These are phyloP conservation scores for Tachyglossus aculeatus DNA, from an alignment of 2,797 vertebrate species.

Conservation along the genomic window DNA sequence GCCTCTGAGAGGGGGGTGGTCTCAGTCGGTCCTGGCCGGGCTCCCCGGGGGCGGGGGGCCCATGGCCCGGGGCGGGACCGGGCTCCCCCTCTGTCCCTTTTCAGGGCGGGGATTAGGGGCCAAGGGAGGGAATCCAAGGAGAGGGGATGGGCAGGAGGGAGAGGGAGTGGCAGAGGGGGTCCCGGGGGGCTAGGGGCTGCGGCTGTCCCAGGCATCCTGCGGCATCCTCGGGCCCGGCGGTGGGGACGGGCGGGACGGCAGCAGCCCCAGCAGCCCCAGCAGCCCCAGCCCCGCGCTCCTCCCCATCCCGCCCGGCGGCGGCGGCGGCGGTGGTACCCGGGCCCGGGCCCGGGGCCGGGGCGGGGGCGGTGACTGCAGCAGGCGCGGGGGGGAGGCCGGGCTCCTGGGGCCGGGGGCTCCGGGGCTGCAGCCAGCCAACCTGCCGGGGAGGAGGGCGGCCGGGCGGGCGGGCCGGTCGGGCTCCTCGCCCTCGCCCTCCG, in stretches of 20 bases:
- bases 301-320: too few relatives aligned
- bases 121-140: too few relatives aligned
- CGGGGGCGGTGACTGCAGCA: background rate
- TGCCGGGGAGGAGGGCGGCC: background rate
- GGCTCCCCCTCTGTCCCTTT: too few relatives aligned
- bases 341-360: background rate
- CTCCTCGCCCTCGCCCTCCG: too few relatives aligned
- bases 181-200: conserved; percentile 78
- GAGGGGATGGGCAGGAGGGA: background rate
- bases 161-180: background rate
- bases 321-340: background rate
- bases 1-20: conserved; percentile 3
- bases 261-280: conserved; percentile 35
- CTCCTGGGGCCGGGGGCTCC: background rate
- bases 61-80: too few relatives aligned
- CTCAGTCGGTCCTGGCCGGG: too few relatives aligned
- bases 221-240: conserved; percentile 50
- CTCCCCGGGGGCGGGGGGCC: too few relatives aligned
- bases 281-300: too few relatives aligned
- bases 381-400: background rate
- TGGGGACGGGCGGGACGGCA: conserved; percentile 6
- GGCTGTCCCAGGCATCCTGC: conserved; percentile 78
- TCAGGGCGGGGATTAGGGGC: too few relatives aligned
- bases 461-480: too few relatives aligned
- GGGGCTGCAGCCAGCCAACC: too few relatives aligned